Evolutionary conservation across 1,140 invertebrate species (phyloP).

Genomic region (Aphaenogaster ashmeadi): DNA sequence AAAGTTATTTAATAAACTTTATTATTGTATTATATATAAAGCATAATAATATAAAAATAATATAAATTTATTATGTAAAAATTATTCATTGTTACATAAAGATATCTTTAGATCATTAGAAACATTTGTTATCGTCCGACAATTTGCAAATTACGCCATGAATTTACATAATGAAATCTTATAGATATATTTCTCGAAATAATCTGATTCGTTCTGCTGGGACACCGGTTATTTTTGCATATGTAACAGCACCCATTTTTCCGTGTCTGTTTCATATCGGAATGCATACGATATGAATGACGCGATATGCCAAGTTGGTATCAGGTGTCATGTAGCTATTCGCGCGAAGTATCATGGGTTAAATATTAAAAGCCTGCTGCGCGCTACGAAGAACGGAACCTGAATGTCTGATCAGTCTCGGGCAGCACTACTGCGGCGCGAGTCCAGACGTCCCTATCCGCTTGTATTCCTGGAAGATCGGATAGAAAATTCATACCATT

Average conservation of each 20-base stretch:
- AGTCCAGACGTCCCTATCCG: not conserved
- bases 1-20: not conserved
- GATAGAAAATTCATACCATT: constrained; percentile 45
- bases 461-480: constrained; percentile 25
- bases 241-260: not conserved
- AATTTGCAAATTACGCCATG: not conserved
- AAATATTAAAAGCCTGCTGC: constrained; percentile 51
- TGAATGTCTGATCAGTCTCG: constrained; percentile 59
- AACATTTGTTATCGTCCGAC: not conserved
- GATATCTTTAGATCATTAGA: not conserved
- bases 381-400: constrained; percentile 28
- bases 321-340: constrained; percentile 49
- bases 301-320: constrained; percentile 13
- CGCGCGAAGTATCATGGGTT: constrained; percentile 25
- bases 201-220: not conserved
- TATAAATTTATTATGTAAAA: not conserved
- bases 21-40: not conserved
- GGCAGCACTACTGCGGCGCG: constrained; percentile 37
- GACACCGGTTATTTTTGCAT: not conserved
- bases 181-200: not conserved
- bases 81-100: not conserved
- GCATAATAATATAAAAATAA: constrained; percentile 4
- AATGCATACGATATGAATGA: constrained; percentile 9
- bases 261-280: not conserved
- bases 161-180: constrained; percentile 1